Evolutionary conservation across 2,797 vertebrate species (phyloP).

Genomic region (Hippopotamyrus pictus): DNA sequence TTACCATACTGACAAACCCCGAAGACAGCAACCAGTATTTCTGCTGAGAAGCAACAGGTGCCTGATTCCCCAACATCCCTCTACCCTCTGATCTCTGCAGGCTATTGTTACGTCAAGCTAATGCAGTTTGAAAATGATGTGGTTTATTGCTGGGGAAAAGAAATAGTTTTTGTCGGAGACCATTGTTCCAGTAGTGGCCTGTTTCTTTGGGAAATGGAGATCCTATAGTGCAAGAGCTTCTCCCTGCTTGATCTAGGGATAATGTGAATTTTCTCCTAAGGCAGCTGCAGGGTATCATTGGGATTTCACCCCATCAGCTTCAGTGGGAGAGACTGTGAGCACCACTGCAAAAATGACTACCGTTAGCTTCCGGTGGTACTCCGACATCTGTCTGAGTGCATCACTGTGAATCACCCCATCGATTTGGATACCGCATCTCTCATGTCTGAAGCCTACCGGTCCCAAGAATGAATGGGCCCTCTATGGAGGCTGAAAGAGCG

Average conservation of each 20-base stretch:
- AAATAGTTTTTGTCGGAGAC: not conserved
- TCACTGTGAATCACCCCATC: not conserved
- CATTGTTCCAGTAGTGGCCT: not conserved
- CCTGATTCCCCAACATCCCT: not conserved
- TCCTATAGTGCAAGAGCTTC: not conserved
- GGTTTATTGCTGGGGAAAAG: not conserved
- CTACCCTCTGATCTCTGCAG: not conserved
- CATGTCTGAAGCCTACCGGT: not conserved
- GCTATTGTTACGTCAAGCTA: not conserved
- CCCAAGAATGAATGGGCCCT: not conserved
- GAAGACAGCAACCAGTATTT: not conserved
- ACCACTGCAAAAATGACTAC: not conserved
- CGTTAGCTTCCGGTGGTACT: not conserved
- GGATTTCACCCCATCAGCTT: not conserved
- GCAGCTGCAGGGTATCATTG: not conserved
- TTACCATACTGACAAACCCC: not conserved
- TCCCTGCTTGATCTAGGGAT: not conserved
- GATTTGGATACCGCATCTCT: not conserved
- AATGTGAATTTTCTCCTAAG: not conserved
- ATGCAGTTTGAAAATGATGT: not conserved
- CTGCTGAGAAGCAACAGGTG: not conserved
- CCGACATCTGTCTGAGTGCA: not conserved
- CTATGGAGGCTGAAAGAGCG: slow-evolving; percentile 3
- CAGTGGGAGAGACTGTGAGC: not conserved
- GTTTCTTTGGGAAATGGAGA: not conserved